phyloP scores from a whole-genome alignment of 92 coral and sea anemone genomes.

The Chrysogorgia sp. region DNA sequence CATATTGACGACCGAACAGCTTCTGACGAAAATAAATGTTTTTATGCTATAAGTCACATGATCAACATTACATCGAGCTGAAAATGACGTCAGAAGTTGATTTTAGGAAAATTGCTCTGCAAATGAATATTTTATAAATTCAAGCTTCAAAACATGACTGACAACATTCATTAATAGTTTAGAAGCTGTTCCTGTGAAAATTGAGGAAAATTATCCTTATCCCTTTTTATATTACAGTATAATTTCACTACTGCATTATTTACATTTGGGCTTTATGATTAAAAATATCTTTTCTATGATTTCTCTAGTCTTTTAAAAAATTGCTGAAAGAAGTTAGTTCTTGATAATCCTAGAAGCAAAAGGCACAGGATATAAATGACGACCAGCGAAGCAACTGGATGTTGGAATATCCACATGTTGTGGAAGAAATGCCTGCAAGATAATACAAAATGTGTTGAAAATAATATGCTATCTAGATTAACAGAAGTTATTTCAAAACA shows the following conservation, averaged over 20 bases:
- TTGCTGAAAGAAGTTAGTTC: constrained; percentile 70
- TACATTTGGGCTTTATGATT: neutral
- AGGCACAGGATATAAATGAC: constrained; percentile 67
- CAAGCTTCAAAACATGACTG: too few relatives aligned
- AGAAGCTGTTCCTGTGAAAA: too few relatives aligned
- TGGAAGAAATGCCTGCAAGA: constrained; percentile 44
- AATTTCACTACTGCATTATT: neutral
- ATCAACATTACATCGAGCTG: too few relatives aligned
- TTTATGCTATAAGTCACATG: too few relatives aligned
- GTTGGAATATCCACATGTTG: constrained; percentile 65
- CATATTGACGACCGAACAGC: constrained; percentile 6
- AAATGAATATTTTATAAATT: too few relatives aligned
- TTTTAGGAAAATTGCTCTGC: too few relatives aligned
- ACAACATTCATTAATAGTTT: too few relatives aligned
- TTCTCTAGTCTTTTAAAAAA: constrained; percentile 65
- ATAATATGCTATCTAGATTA: constrained; percentile 6
- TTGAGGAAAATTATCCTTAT: too few relatives aligned
- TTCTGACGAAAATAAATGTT: too few relatives aligned
- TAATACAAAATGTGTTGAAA: constrained; percentile 1
- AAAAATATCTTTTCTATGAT: constrained; percentile 7
- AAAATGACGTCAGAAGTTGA: too few relatives aligned
- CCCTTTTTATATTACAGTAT: too few relatives aligned
- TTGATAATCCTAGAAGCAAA: constrained; percentile 76
- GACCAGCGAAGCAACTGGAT: constrained; percentile 74
- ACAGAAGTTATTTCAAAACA: neutral